A percentile compares a stretch with the other conserved stretches of the same genome.
phyloP scores from a whole-genome alignment of 2,888 invertebrate genomes.

The Caradrina kadenii region DNA sequence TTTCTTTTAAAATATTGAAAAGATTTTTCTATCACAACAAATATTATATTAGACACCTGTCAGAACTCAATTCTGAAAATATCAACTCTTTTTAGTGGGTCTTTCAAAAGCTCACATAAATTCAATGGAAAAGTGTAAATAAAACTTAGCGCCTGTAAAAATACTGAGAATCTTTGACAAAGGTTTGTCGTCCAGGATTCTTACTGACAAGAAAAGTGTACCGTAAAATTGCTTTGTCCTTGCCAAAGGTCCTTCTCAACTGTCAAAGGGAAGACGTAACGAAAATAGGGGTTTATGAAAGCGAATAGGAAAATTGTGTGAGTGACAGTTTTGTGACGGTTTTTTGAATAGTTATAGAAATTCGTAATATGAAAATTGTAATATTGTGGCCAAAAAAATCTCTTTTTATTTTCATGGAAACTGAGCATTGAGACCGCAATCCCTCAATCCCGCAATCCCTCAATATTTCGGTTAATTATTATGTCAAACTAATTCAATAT shows the following conservation, averaged over 20 bases:
- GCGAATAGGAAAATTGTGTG: slow-evolving; percentile 34
- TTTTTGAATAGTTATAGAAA: slow-evolving; percentile 13
- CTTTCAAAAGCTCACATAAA: slow-evolving; percentile 5
- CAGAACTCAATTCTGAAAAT: neutral
- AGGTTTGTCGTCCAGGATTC: slow-evolving; percentile 41
- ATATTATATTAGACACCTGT: slow-evolving; percentile 1
- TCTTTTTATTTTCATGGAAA: neutral
- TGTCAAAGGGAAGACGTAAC: slow-evolving; percentile 38
- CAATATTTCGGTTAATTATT: no score
- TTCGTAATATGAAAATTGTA: slow-evolving; percentile 1
- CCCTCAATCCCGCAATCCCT: no score
- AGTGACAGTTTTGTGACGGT: slow-evolving; percentile 42
- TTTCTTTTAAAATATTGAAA: neutral
- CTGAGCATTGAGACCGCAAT: neutral
- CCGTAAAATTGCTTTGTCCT: slow-evolving; percentile 53
- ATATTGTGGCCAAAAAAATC: neutral
- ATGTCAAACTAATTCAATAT: no score
- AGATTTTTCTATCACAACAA: neutral
- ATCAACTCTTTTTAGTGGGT: neutral
- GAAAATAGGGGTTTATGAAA: slow-evolving; percentile 44
- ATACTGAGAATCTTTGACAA: slow-evolving; percentile 42
- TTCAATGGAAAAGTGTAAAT: slow-evolving; percentile 10
- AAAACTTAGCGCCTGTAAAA: slow-evolving; percentile 3
- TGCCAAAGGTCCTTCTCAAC: slow-evolving; percentile 36
- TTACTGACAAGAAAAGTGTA: slow-evolving; percentile 43